A percentile compares a stretch with the other conserved stretches of the same genome.
phyloP scores from a whole-genome alignment of 2,113 vertebrate genomes.

The Proteles cristata region DNA sequence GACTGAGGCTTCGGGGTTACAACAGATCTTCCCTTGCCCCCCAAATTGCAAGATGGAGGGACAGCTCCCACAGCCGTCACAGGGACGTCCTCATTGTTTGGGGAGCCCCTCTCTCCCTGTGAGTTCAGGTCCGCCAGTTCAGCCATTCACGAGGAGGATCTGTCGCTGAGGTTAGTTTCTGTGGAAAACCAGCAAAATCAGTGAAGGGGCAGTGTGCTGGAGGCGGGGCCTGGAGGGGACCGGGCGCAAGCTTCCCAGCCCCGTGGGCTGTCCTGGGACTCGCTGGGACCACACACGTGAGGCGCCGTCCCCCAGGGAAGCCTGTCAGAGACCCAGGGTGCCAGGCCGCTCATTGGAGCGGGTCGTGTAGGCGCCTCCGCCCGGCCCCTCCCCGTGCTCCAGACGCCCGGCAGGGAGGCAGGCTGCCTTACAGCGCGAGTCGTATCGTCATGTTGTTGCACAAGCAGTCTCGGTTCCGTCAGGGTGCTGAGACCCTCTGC shows the following conservation, averaged over 20 bases:
- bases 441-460: neutral
- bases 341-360: neutral
- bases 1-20: neutral
- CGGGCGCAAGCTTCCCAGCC: neutral
- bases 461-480: neutral
- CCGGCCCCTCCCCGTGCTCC: neutral
- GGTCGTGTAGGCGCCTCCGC: neutral
- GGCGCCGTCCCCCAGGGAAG: neutral
- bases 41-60: neutral
- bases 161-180: neutral
- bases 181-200: neutral
- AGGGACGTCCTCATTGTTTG: neutral
- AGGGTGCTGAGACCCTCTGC: neutral
- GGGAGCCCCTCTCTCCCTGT: neutral
- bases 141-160: neutral
- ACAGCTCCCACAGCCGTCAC: rapidly evolving
- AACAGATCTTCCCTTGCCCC: neutral
- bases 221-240: rapidly evolving
- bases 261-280: neutral
- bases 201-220: rapidly evolving
- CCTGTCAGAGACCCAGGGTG: neutral
- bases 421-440: neutral
- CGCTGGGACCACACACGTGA: rapidly evolving
- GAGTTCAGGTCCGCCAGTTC: neutral
- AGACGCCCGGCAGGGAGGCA: neutral